These are phyloP conservation scores for Hoplias malabaricus DNA, from an alignment of 2,113 vertebrate genomes.

Conservation along the genomic window DNA sequence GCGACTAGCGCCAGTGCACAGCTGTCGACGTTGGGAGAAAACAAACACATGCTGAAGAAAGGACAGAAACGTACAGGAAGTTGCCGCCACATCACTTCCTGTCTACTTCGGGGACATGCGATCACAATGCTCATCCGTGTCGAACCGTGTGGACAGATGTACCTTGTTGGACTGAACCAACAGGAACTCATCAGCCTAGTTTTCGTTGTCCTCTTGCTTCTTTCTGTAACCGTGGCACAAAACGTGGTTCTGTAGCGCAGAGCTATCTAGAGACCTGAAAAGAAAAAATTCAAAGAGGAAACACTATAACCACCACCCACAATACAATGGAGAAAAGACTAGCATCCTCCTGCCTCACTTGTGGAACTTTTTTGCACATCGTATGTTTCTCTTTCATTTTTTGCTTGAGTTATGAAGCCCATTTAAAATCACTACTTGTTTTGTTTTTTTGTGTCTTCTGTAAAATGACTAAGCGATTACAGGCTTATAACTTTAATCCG, in stretches of 20 bases:
- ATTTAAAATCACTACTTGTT: slow-evolving; percentile 83
- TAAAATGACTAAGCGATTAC: slow-evolving; percentile 69
- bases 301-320: slow-evolving; percentile 72
- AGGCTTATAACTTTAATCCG: slow-evolving; percentile 71
- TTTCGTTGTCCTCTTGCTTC: slow-evolving; percentile 68
- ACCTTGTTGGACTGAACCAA: slow-evolving; percentile 56
- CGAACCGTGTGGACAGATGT: slow-evolving; percentile 64
- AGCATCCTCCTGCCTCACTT: slow-evolving; percentile 79
- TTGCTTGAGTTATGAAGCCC: slow-evolving; percentile 87
- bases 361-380: slow-evolving; percentile 96
- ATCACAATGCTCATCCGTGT: slow-evolving; percentile 74
- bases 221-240: slow-evolving; percentile 81
- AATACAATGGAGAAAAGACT: slow-evolving; percentile 71
- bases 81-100: slow-evolving; percentile 72
- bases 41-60: slow-evolving; percentile 21
- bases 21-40: slow-evolving; percentile 74
- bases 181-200: slow-evolving; percentile 78
- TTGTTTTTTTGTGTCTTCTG: slow-evolving; percentile 67
- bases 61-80: slow-evolving; percentile 45
- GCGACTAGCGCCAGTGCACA: slow-evolving; percentile 54
- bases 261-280: slow-evolving; percentile 56
- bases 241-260: slow-evolving; percentile 60
- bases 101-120: slow-evolving; percentile 57
- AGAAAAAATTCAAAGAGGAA: slow-evolving; percentile 72
- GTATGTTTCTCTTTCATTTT: slow-evolving; percentile 62